Evolutionary conservation across 1,140 invertebrate genomes (phyloP).

Genomic region (Lordiphosa collinella): DNA sequence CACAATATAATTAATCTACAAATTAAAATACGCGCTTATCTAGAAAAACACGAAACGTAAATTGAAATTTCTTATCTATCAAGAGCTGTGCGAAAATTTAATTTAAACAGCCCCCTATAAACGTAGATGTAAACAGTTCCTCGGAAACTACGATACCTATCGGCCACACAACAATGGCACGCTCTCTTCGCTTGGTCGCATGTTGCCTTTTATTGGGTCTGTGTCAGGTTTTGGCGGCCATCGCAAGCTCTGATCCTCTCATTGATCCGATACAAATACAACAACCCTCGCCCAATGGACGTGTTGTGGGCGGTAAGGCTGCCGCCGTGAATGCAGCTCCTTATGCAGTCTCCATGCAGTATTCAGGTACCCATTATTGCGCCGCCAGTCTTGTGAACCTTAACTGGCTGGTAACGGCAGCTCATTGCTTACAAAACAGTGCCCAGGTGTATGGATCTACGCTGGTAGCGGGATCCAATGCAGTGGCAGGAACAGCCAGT

Average conservation of each 20-base stretch:
- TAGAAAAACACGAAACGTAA: conserved; percentile 28
- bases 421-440: conserved; percentile 66
- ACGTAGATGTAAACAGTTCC: conserved; percentile 60
- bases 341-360: conserved; percentile 76
- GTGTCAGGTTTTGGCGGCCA: conserved; percentile 31
- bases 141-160: conserved; percentile 41
- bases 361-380: conserved; percentile 80
- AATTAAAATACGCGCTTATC: conserved; percentile 59
- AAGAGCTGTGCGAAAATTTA: conserved; percentile 44
- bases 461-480: conserved; percentile 60
- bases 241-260: not conserved
- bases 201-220: conserved; percentile 17
- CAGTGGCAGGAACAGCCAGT: conserved; percentile 50
- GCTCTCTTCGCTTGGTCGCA: conserved; percentile 2
- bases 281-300: conserved; percentile 36
- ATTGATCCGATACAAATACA: not conserved
- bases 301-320: conserved; percentile 67
- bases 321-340: conserved; percentile 65
- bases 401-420: conserved; percentile 81
- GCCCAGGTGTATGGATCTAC: conserved; percentile 54
- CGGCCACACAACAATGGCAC: conserved; percentile 32
- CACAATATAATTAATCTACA: conserved; percentile 36
- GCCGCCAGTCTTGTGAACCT: conserved; percentile 81
- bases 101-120: conserved; percentile 53
- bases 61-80: conserved; percentile 61